Percentiles rank a stretch among this genome's conserved stretches.
Conservation (phyloP, 2,888 invertebrate species). For the Drosophila nigricruria region DNA sequence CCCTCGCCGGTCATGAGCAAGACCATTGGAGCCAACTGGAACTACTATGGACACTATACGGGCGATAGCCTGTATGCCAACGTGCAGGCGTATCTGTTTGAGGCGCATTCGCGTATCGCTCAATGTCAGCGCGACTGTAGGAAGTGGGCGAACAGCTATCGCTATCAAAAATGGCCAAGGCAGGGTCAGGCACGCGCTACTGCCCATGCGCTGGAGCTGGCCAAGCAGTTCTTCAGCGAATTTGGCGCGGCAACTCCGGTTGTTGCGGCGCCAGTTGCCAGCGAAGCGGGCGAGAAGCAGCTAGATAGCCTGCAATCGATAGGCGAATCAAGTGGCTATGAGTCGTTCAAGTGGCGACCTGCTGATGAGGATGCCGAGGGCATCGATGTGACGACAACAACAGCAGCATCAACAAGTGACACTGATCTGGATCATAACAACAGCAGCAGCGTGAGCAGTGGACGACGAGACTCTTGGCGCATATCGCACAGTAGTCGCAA, state of each 20-base stretch:
- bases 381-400: conserved; percentile 53
- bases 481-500: conserved; percentile 79
- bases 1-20: conserved; percentile 84
- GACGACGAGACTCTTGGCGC: conserved; percentile 80
- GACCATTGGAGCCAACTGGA: conserved; percentile 86
- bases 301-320: conserved; percentile 89
- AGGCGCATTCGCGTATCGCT: conserved; percentile 92
- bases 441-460: conserved; percentile 49
- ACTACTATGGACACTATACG: conserved; percentile 86
- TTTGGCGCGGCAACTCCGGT: conserved; percentile 59
- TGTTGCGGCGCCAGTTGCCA: conserved; percentile 23
- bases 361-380: conserved; percentile 86
- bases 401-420: conserved; percentile 36
- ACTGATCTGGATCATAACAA: conserved; percentile 76
- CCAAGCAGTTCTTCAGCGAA: conserved; percentile 84
- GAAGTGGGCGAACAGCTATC: conserved; percentile 93
- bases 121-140: conserved; percentile 91
- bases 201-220: conserved; percentile 82
- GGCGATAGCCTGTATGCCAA: conserved; percentile 91
- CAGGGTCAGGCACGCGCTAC: conserved; percentile 63
- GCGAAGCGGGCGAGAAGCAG: conserved; percentile 81
- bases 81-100: conserved; percentile 94
- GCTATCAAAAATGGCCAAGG: conserved; percentile 86
- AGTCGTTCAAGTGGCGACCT: conserved; percentile 88
- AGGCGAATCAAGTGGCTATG: conserved; percentile 91